Conservation (phyloP, 2,797 vertebrate genomes). For the Pantherophis alleghaniensis region DNA sequence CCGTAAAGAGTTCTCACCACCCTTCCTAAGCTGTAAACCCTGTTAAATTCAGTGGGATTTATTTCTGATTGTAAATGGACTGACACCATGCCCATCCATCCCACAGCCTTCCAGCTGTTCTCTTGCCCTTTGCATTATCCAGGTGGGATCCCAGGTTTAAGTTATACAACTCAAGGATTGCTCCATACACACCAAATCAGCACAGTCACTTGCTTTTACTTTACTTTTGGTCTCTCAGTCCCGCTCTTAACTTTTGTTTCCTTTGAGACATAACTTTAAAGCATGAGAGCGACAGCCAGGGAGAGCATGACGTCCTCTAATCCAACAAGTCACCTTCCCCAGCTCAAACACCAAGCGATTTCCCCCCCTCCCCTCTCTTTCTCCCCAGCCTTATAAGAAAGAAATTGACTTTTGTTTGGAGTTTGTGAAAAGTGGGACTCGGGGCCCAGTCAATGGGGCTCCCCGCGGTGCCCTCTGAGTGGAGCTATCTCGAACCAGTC, state of each 20-base stretch:
- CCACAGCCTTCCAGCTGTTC: background rate
- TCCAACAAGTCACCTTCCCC: constrained; percentile 90
- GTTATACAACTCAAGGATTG: background rate
- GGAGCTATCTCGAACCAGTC: constrained; percentile 99
- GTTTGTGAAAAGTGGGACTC: constrained; percentile 99
- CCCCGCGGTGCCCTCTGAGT: constrained; percentile 97
- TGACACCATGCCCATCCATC: background rate
- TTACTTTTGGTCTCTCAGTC: constrained; percentile 9
- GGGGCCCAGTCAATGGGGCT: constrained; percentile 98
- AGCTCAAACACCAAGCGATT: constrained; percentile 87
- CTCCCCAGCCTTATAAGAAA: constrained; percentile 87
- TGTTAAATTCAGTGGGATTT: background rate
- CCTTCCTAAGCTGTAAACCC: background rate
- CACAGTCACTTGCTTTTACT: constrained; percentile 30
- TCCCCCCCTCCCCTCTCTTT: constrained; percentile 74
- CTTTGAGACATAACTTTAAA: constrained; percentile 68
- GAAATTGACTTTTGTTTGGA: constrained; percentile 99
- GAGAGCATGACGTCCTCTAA: constrained; percentile 72
- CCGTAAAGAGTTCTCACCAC: background rate
- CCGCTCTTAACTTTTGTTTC: constrained; percentile 48
- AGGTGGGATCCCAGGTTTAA: constrained; percentile 9
- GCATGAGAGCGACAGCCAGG: constrained; percentile 65
- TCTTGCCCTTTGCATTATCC: background rate
- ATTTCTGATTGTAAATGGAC: background rate
- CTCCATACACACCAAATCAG: background rate